Evolutionary conservation across 1,140 invertebrate species (phyloP), one percentile per base, ranked within the genome.

Genomic region (Hyles euphorbiae): DNA sequence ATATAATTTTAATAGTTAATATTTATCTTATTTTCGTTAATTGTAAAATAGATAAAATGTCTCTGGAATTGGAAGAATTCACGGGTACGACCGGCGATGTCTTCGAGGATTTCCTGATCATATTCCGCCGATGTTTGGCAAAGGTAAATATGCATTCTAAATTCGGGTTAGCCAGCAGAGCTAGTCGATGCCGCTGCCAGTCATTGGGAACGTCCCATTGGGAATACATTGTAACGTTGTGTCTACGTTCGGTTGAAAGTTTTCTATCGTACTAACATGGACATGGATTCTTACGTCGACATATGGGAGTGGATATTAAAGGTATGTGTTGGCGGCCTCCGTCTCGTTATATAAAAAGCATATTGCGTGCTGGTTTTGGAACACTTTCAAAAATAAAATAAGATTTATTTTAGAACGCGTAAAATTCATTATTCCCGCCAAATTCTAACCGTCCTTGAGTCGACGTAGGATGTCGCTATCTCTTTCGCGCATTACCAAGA

Each of bases 91-190:
- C 84, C 45, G 91, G 92, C 58, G 91, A 92, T 76, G 90, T 92
- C 73, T 89, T 93, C 80, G 91, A 93, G 74, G 92, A 93, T 79
- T 91, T 92, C 76, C 81, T 91, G 59, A 81, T 91, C 70, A 78
- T 92, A 68, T 90, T 90, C 67, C 90, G 90, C 53, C 87, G 91
- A 67, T 88, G 91, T 78, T 89, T 91, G 84, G 85, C 84, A 81
- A 90, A 90, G 91, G 91, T 92, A 90, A 85, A 72, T 77, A 34
- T 40, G 75, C 68, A 77, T 70, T 86, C 78, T 87, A 81, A 77
- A 80, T 84, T 78, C 63, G 73, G 66, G 63, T 74, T 76, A 72
- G 68, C 60, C 61, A 63, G 56, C 65, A 61, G 56, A 60, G 58
- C 58, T 51, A 12, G 56, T 43, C 33, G 53, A 54, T 10, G 22